phyloP scores from a whole-genome alignment of 2,113 vertebrate species.

The Brachionichthys hirsutus region DNA sequence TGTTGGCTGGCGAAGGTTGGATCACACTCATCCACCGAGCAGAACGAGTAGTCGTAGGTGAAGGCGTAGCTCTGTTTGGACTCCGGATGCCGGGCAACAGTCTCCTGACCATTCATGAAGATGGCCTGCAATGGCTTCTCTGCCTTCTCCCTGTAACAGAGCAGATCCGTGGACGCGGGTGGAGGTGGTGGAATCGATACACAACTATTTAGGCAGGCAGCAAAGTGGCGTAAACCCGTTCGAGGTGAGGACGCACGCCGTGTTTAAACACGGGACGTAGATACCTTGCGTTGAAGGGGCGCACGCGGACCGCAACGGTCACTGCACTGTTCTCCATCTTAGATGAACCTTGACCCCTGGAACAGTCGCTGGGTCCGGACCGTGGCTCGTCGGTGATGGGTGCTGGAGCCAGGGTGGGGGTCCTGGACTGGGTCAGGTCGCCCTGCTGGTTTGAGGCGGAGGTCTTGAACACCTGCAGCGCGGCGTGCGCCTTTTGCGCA shows the following conservation, averaged over 20 bases:
- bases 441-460: constrained; percentile 24
- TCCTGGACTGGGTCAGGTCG: constrained; percentile 32
- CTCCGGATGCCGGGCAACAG: constrained; percentile 81
- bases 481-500: constrained; percentile 19
- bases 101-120: constrained; percentile 83
- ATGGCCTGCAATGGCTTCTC: constrained; percentile 82
- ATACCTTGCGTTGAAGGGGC: constrained; percentile 90
- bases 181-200: no score
- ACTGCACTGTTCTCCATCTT: constrained; percentile 89
- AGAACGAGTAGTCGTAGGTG: constrained; percentile 87
- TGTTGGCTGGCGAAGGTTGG: constrained; percentile 83
- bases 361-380: constrained; percentile 36
- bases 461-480: constrained; percentile 43
- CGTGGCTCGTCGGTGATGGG: constrained; percentile 18
- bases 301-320: constrained; percentile 86
- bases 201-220: no score
- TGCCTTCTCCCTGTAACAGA: constrained; percentile 80
- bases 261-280: no score
- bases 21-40: constrained; percentile 83
- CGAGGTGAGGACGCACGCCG: no score
- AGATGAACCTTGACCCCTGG: constrained; percentile 50
- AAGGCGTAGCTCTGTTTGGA: constrained; percentile 86
- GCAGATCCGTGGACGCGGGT: neutral
- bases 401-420: neutral
- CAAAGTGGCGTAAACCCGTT: no score